A percentile compares a stretch with the other conserved stretches of the same genome.
These are phyloP conservation scores for Cherax quadricarinatus DNA, from an alignment of 1,140 invertebrate species.

Conservation along the genomic window DNA sequence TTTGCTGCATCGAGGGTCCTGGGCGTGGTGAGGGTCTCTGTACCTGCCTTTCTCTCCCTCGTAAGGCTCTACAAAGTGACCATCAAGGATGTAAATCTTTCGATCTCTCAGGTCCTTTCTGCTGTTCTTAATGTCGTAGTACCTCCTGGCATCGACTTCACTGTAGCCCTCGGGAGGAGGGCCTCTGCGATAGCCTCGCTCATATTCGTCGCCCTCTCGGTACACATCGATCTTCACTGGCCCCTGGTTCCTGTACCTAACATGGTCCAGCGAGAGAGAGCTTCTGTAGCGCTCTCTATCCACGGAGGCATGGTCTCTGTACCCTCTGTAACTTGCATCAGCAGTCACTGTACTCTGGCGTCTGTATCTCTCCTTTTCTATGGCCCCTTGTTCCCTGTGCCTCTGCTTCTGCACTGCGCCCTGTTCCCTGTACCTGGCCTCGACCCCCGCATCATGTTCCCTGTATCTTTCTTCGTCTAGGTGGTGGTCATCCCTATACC, in stretches of 20 bases:
- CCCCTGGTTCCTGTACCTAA: constrained; percentile 15
- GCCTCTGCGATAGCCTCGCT: constrained; percentile 29
- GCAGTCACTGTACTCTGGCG: not conserved
- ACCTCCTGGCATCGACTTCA: constrained; percentile 31
- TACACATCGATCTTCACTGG: not conserved
- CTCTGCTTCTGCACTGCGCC: not conserved
- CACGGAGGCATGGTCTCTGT: constrained; percentile 3
- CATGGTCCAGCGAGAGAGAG: constrained; percentile 17
- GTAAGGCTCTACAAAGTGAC: constrained; percentile 25
- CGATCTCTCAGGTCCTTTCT: constrained; percentile 45
- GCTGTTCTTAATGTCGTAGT: constrained; percentile 12
- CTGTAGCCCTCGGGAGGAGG: constrained; percentile 7
- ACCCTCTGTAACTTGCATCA: constrained; percentile 22
- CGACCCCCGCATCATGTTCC: not conserved
- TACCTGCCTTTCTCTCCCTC: constrained; percentile 32
- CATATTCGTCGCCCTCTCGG: constrained; percentile 17
- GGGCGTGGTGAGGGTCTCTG: constrained; percentile 31
- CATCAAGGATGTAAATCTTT: constrained; percentile 37
- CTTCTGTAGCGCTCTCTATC: constrained; percentile 12
- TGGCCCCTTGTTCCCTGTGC: constrained; percentile 26
- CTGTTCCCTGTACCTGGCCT: constrained; percentile 17
- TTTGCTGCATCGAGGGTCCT: not conserved
- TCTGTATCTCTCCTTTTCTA: constrained; percentile 30
- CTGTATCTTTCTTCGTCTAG: constrained; percentile 19
- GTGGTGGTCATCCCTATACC: not conserved